A percentile compares a stretch with the other conserved stretches of the same genome.
Evolutionary conservation across 64 coral and sea anemone species (phyloP).

Genomic region (Montipora foliosa): DNA sequence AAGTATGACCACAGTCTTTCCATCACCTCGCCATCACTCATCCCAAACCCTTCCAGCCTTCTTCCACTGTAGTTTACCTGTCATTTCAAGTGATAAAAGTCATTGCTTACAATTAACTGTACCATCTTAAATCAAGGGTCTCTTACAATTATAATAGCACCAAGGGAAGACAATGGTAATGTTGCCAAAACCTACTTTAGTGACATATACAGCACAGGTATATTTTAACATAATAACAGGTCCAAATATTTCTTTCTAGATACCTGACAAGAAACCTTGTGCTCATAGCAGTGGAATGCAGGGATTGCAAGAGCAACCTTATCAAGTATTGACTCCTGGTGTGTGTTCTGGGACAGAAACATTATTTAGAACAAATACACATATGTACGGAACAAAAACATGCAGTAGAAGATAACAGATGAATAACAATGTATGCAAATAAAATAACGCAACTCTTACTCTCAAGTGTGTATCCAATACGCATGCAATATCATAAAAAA

Average conservation of each 20-base stretch:
- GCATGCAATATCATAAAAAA: constrained; percentile 76
- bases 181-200: no score
- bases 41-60: constrained; percentile 55
- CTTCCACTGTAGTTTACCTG: constrained; percentile 66
- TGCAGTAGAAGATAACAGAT: no score
- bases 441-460: constrained; percentile 32
- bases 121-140: no score
- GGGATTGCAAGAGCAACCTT: neutral
- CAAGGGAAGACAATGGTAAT: no score
- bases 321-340: constrained; percentile 57
- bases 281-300: no score
- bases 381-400: no score
- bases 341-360: constrained; percentile 37
- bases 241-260: neutral
- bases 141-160: no score
- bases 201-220: neutral
- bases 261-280: no score
- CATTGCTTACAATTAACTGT: neutral
- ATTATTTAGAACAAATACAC: neutral
- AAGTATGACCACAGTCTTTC: constrained; percentile 73
- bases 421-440: neutral
- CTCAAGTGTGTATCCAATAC: constrained; percentile 44
- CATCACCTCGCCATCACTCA: constrained; percentile 80
- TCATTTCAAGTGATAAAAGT: neutral
- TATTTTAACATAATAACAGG: neutral